These are phyloP conservation scores for Embidobia sp. DNA, from an alignment of 2,888 invertebrate species.

Conservation along the genomic window DNA sequence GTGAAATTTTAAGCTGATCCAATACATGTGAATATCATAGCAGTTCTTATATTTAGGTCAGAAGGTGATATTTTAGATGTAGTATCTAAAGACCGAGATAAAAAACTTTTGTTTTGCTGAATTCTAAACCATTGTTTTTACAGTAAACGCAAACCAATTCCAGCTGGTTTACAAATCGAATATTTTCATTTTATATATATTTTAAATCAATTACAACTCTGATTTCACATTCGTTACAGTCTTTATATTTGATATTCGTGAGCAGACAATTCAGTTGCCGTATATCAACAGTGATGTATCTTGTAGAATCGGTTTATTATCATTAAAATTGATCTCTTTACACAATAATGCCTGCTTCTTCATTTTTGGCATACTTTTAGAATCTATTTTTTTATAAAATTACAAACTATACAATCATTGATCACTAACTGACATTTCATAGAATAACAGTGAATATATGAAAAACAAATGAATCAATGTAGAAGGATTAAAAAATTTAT, in stretches of 20 bases:
- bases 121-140: conserved; percentile 11
- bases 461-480: too few relatives aligned
- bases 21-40: background rate
- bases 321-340: too few relatives aligned
- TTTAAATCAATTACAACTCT: conserved; percentile 1
- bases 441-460: too few relatives aligned
- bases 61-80: conserved; percentile 5
- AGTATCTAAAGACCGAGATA: conserved; percentile 1
- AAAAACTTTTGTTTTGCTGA: conserved; percentile 6
- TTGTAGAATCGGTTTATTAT: too few relatives aligned
- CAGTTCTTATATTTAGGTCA: conserved; percentile 10
- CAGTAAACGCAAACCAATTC: conserved; percentile 13
- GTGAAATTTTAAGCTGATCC: background rate
- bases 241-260: background rate
- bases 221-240: background rate
- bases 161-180: background rate
- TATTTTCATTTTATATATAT: too few relatives aligned
- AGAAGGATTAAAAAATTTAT: too few relatives aligned
- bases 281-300: background rate
- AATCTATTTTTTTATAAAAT: too few relatives aligned
- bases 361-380: too few relatives aligned
- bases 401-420: too few relatives aligned
- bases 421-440: too few relatives aligned
- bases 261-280: conserved; percentile 1
- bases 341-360: too few relatives aligned